Conservation (phyloP, 2,113 vertebrate species). For the Tachysurus fulvidraco region DNA sequence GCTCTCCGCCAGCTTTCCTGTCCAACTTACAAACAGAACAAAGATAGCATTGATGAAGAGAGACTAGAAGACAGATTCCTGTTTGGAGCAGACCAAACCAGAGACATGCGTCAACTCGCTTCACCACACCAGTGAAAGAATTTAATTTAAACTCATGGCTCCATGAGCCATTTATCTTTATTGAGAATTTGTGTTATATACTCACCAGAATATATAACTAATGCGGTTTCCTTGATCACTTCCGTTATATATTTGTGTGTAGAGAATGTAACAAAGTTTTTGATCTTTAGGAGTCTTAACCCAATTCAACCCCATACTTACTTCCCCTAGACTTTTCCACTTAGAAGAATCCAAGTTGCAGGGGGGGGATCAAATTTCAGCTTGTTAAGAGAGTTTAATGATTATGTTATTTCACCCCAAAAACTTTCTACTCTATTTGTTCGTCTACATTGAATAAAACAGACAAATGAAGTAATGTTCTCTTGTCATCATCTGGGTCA, state of each 20-base stretch:
- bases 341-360: neutral
- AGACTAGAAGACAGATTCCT: neutral
- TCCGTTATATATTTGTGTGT: neutral
- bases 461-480: neutral
- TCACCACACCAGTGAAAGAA: neutral
- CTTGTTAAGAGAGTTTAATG: neutral
- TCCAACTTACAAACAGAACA: neutral
- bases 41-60: neutral
- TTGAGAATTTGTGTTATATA: neutral
- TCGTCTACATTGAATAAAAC: neutral
- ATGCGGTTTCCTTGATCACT: neutral
- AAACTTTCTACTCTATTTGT: neutral
- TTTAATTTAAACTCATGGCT: no score
- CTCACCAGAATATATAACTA: neutral
- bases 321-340: conserved; percentile 1
- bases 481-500: neutral
- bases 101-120: neutral
- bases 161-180: no score
- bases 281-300: neutral
- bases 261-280: neutral
- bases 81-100: neutral
- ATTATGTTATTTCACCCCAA: neutral
- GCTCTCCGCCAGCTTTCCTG: neutral
- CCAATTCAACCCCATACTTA: neutral
- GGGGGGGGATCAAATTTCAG: neutral